Evolutionary conservation across 1,140 invertebrate species (phyloP), one percentile per base, ranked within the genome.

Genomic region (Ooceraea biroi): DNA sequence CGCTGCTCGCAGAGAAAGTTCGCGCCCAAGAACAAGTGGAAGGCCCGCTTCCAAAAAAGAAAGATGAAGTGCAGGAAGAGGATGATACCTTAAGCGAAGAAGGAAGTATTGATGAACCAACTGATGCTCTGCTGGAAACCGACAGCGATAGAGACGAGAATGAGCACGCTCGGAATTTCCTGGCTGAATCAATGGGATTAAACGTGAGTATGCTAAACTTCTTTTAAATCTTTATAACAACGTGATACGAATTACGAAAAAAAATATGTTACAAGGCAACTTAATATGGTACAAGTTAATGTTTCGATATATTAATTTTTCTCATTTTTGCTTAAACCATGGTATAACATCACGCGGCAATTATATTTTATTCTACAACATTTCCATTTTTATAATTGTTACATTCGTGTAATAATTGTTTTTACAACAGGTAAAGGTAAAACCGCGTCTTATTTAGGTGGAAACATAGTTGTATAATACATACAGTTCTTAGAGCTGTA

Each of bases 1-100:
- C 96, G 0, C 92, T 97, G 17, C 91, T 97, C 44, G 96, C 96
- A n/a, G 96, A 97, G 91, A 95, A 95, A 82, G 93, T 85, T 14
- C 87, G 91, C 46, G 89, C 84, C 7, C 93, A 93, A 71, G 89
- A 91, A 48, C 83, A 87, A 12, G 87, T 83, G 17, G 92, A 93
- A 82, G 92, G 91, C 52, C 91, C 91, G 3, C 74, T 91, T 44
- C 91, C 92, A 10, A 57, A 83, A 30, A 90, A 85, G 12, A 88
- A 84, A 0, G 60, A 90, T 73, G 91, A 93, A 65, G 76, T 87
- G n/a, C 77, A 89, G 12, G 94, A 94, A 82, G 91, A 92, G 48
- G 93, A 94, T n/a, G 93, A 94, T 8, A 57, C 78, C 61, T 14
- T 84, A 30, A 91, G 77, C 66, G 88, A 90, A 8, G 73, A 85